These are phyloP conservation scores for Xylota sylvarum DNA, from an alignment of 2,888 invertebrate genomes.

Conservation along the genomic window DNA sequence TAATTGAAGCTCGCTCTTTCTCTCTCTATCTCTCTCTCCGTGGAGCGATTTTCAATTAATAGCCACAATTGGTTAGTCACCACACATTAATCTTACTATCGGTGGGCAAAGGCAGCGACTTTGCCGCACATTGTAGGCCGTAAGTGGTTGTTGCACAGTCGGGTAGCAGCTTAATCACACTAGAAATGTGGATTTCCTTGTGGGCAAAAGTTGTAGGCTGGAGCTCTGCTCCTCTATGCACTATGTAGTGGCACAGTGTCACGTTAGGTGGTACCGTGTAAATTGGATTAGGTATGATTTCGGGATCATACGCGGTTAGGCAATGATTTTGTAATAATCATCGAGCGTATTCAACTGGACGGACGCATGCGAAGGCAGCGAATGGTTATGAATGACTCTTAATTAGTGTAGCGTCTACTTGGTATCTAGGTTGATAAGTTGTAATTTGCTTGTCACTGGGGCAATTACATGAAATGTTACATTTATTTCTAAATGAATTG, in stretches of 20 bases:
- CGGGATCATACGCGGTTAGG: slow-evolving; percentile 45
- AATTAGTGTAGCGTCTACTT: slow-evolving; percentile 50
- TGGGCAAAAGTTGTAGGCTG: slow-evolving; percentile 64
- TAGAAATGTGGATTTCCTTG: slow-evolving; percentile 52
- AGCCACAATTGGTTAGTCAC: slow-evolving; percentile 69
- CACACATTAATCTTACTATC: slow-evolving; percentile 57
- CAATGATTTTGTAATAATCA: slow-evolving; percentile 70
- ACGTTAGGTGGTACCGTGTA: slow-evolving; percentile 62
- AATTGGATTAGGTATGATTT: slow-evolving; percentile 73
- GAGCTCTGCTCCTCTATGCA: slow-evolving; percentile 29
- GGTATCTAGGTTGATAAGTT: slow-evolving; percentile 58
- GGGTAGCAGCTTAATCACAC: slow-evolving; percentile 73
- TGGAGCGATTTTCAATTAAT: slow-evolving; percentile 60
- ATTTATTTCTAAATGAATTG: slow-evolving; percentile 15
- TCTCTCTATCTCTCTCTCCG: not conserved
- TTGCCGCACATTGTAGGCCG: slow-evolving; percentile 46
- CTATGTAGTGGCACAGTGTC: slow-evolving; percentile 15
- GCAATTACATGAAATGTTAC: slow-evolving; percentile 46
- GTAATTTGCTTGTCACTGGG: slow-evolving; percentile 61
- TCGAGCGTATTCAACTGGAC: slow-evolving; percentile 30
- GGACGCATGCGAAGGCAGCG: slow-evolving; percentile 22
- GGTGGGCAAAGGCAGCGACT: slow-evolving; percentile 32
- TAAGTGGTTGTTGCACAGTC: slow-evolving; percentile 72
- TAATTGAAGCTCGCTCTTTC: slow-evolving; percentile 48
- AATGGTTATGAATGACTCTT: slow-evolving; percentile 58